Base-by-base conservation (phyloP, 2,797 vertebrate species). In the Protonibea diacanthus region DNA sequence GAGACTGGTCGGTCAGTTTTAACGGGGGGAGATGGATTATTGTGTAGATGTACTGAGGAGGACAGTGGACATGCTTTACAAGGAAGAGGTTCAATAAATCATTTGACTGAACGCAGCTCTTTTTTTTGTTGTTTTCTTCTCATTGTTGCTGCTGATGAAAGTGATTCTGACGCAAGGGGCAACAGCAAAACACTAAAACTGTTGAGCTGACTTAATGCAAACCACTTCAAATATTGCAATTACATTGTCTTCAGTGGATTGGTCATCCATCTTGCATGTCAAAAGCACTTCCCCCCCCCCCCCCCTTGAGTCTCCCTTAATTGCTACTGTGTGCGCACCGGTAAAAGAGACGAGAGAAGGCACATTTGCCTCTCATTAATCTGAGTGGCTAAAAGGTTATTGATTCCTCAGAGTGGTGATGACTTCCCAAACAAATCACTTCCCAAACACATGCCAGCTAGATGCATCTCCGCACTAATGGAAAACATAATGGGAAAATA, bases 351-450 rank as follows among this genome's bases (percentile, higher is more conserved):
- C 66, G 67, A 87, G 89, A 84, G 86, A 68, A 85, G 84, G 90
- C 85, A 83, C 92, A 94, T 94, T 94, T 95, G 92, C 92, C 90
- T 94, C 86, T 94, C 93, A 92, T 94, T 92, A 91, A 91, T 94
- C 92, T 92, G 89, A 93, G 91, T 91, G 86, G 93, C 92, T 95
- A 95, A 95, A 93, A 95, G 94, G 93, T 93, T 95, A 95, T 95
- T 94, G 94, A 95, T 95, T 94, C 88, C 87, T 89, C 81, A 27
- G 86, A 91, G 89, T 89, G 85, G 89, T 90, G 92, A 92, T 89
- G 92, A 94, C 92, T 93, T 94, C 90, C 90, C 91, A 94, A 94
- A 94, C 93, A 93, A 93, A 94, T 93, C 91, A 90, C 90, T 95
- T 95, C 90, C 91, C 91, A 91, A 94, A 92, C 86, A 84, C 88